Percentiles rank a stretch among this genome's conserved stretches.
Conservation (phyloP, 1,140 invertebrate genomes). For the Drosophila triauraria region DNA sequence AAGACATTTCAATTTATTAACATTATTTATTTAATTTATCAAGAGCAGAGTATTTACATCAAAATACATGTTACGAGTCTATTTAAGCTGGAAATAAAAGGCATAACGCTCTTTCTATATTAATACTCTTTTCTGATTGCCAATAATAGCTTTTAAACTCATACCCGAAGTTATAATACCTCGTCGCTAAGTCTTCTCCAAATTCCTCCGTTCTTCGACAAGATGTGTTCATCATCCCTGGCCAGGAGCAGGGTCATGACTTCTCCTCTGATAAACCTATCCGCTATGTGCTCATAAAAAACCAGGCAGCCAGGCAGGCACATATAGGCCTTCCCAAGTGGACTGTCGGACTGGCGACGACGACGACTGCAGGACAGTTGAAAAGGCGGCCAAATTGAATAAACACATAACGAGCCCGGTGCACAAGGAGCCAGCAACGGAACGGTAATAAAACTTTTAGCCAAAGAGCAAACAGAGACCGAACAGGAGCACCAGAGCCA, state of each 20-base stretch:
- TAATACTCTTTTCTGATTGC: not conserved
- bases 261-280: slow-evolving; percentile 60
- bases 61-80: not conserved
- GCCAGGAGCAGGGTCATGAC: slow-evolving; percentile 6
- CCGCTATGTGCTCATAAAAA: slow-evolving; percentile 60
- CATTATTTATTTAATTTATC: not conserved
- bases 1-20: not conserved
- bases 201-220: not conserved
- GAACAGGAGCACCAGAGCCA: slow-evolving; percentile 10
- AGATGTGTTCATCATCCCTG: slow-evolving; percentile 15
- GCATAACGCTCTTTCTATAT: not conserved
- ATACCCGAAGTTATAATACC: not conserved
- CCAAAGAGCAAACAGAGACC: slow-evolving; percentile 51
- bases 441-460: slow-evolving; percentile 83
- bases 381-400: slow-evolving; percentile 69
- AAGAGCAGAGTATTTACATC: not conserved
- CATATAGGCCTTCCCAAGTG: slow-evolving; percentile 48
- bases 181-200: too few species aligned
- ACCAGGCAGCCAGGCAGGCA: slow-evolving; percentile 3
- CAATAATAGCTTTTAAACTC: slow-evolving; percentile 1
- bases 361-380: slow-evolving; percentile 30
- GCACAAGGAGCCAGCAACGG: slow-evolving; percentile 53
- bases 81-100: not conserved
- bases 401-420: slow-evolving; percentile 79
- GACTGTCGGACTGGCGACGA: not conserved